A percentile compares a stretch with the other conserved stretches of the same genome.
Conservation (phyloP, 2,888 invertebrate genomes). For the Hyalella azteca region DNA sequence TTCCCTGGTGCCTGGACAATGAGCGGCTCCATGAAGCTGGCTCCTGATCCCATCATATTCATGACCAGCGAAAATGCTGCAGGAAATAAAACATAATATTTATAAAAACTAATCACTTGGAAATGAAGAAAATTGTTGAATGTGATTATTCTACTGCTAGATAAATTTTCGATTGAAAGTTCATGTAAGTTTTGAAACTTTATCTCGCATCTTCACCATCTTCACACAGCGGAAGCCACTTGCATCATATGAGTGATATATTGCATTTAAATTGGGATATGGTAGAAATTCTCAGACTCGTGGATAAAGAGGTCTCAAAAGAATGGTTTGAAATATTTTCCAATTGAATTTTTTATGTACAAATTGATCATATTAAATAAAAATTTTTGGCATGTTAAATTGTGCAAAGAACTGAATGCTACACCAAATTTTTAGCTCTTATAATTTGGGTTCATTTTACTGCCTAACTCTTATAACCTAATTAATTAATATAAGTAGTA, state of each 20-base stretch:
- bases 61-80: background rate
- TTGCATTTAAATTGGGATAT: too few relatives aligned
- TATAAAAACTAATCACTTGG: background rate
- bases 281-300: too few relatives aligned
- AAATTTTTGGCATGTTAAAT: background rate
- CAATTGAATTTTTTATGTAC: background rate
- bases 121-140: background rate
- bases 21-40: conserved; percentile 41
- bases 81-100: background rate
- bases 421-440: background rate
- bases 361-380: background rate
- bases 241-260: too few relatives aligned
- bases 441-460: background rate
- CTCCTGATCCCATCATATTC: background rate
- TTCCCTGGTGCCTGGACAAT: conserved; percentile 27
- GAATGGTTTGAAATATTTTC: too few relatives aligned
- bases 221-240: too few relatives aligned
- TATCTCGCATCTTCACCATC: too few relatives aligned
- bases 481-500: background rate
- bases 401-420: background rate
- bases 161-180: background rate
- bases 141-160: background rate
- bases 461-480: too few relatives aligned
- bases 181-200: too few relatives aligned
- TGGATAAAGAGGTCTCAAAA: too few relatives aligned